Evolutionary conservation across 2,797 vertebrate genomes (phyloP).

Genomic region (Acridotheres tristis): DNA sequence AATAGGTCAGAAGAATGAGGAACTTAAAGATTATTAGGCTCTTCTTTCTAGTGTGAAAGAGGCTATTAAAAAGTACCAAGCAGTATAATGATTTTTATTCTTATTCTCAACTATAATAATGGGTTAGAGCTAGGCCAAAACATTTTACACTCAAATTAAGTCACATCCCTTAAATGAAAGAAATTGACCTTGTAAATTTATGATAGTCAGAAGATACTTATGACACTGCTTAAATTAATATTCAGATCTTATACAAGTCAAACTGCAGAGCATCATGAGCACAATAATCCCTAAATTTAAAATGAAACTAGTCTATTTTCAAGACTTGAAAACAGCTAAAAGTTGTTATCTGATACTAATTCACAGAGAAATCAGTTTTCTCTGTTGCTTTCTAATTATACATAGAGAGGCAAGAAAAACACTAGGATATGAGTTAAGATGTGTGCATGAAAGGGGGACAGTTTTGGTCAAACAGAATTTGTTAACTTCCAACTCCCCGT

Average conservation of each 20-base stretch:
- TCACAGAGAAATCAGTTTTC: background rate
- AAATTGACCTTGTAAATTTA: background rate
- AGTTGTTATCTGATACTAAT: background rate
- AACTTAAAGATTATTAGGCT: background rate
- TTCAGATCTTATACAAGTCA: background rate
- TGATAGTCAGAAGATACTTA: background rate
- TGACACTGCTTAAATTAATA: background rate
- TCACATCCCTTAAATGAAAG: background rate
- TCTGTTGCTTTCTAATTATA: background rate
- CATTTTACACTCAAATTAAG: background rate
- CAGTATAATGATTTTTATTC: background rate
- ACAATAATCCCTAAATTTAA: background rate
- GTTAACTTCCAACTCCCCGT: background rate
- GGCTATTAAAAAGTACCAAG: background rate
- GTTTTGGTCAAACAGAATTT: background rate
- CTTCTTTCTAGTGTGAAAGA: background rate
- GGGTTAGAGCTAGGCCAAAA: background rate
- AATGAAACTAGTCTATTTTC: background rate
- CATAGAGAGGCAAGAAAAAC: background rate
- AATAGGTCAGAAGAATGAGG: background rate
- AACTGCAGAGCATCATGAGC: background rate
- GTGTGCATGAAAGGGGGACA: background rate
- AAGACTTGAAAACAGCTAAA: background rate
- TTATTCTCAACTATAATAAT: background rate
- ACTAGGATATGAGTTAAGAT: background rate